Evolutionary conservation across 2,113 vertebrate species (phyloP).

Genomic region (Oreochromis niloticus): DNA sequence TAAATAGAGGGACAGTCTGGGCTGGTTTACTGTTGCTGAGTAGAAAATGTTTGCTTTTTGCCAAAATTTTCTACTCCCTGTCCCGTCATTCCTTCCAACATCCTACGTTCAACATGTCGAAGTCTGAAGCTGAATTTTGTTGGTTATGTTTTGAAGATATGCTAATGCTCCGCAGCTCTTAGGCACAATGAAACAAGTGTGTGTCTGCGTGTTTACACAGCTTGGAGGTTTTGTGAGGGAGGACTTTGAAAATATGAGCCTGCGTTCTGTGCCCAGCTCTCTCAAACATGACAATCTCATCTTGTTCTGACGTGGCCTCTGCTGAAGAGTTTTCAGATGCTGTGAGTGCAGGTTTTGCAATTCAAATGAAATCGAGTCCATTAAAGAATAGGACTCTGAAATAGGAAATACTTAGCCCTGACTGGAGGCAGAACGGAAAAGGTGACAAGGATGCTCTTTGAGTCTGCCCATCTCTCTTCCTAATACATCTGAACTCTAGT

Average conservation of each 20-base stretch:
- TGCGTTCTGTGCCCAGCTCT: not conserved
- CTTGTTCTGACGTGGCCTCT: slow-evolving; percentile 13
- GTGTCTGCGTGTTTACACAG: slow-evolving; percentile 5
- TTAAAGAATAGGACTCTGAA: slow-evolving; percentile 31
- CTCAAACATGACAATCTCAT: slow-evolving; percentile 28
- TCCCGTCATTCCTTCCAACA: slow-evolving; percentile 42
- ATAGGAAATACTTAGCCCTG: slow-evolving; percentile 14
- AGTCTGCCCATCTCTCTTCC: not conserved
- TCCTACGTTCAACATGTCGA: slow-evolving; percentile 57
- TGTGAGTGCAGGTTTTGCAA: slow-evolving; percentile 47
- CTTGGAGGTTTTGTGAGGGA: slow-evolving; percentile 30
- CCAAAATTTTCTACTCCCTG: slow-evolving; percentile 38
- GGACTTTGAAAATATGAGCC: slow-evolving; percentile 30
- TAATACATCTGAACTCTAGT: slow-evolving; percentile 3
- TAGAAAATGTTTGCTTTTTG: slow-evolving; percentile 28
- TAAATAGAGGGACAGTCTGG: slow-evolving; percentile 35
- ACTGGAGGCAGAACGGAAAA: slow-evolving; percentile 29
- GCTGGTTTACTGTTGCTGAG: slow-evolving; percentile 14
- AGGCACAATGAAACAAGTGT: slow-evolving; percentile 6
- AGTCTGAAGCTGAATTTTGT: slow-evolving; percentile 21
- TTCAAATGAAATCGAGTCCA: slow-evolving; percentile 49
- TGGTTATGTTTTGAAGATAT: slow-evolving; percentile 31
- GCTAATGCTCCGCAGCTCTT: slow-evolving; percentile 15
- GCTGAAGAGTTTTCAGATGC: slow-evolving; percentile 31
- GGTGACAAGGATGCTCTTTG: slow-evolving; percentile 35